Base-by-base conservation (phyloP, 2,797 vertebrate genomes). In the Coccyzus lansbergi region DNA sequence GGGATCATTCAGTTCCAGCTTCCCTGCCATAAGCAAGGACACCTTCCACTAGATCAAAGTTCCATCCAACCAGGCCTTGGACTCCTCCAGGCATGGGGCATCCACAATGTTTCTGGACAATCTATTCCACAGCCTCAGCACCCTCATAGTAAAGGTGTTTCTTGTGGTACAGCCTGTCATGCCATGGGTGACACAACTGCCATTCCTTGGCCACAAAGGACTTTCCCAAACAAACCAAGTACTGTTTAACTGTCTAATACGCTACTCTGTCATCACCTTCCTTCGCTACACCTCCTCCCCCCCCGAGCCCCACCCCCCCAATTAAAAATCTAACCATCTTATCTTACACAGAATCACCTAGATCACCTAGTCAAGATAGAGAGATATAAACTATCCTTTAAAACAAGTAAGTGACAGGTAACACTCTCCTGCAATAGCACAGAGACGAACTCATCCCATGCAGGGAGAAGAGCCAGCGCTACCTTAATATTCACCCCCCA, bases 121-220 rank as follows among this genome's bases (percentile, higher is more conserved):
- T 46, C 21, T 21, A 20, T 46, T 46, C 44, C 44, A 46, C 7
- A 44, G 44, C 44, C 44, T 48, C 46, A 48, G 46, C 5, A 48
- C 46, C 46, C 46, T 48, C 19, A 48, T 12, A 48, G 46, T 46
- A 46, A 46, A 21, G 21, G 34, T 3, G 2, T 4, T 44, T 63
- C 33, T 42, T 55, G 14, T 51, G 10, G 38, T 24, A 13, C 33
- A 67, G 20, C 42, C 51, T 48, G 17, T 42, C 21, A 5, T 4
- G 3, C 25, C 29, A 75, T 6, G 3, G 15, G 36, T 3, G 19
- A 72, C 3, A 0, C 5, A 15, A 29, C 5, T n/a, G 31, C 4
- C 16, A 26, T 52, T 60, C n/a, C 42, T 77, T 33, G 74, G 52
- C 14, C 40, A 70, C 56, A 69, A 75, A 55, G 49, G 51, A 58